Evolutionary conservation across 2,888 invertebrate species (phyloP), one percentile per base, ranked within the genome.

Genomic region (Melipona beecheii): DNA sequence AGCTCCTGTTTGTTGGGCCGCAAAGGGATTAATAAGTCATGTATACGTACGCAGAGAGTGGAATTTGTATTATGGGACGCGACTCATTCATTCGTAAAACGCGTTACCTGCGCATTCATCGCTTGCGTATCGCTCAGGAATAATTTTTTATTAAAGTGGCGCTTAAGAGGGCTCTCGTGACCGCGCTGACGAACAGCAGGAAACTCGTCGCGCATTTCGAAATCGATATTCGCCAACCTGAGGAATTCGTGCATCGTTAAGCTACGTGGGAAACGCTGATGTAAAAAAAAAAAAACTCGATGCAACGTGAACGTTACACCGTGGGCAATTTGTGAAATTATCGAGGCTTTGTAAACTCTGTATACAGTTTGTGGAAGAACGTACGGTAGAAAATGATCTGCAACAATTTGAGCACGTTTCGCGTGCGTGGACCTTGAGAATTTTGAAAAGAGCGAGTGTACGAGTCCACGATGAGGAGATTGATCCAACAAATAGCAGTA

Each of bases 21-120:
- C 80, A 66, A 78, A 68, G 89, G 89, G 86, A 89, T 89, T 89
- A 88, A 89, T 89, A 89, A 87, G 83, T 89, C 89, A 89, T 73
- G 75, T 72, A 71, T 27, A 64, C 66, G 64, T 52, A 49, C 74
- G 60, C 64, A 69, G 66, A 69, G 66, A 65, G 68, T n/a, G 75
- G 49, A 82, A 84, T 84, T 84, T 68, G 60, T 56, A 54, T 50
- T 50, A 31, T n/a, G 68, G 56, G 24, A 52, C 21, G 36, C 62
- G 69, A 56, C 9, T n/a, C 56, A 71, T 81, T 75, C 81, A 60
- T 66, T 68, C 68, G 71, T 66, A 43, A 74, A 79, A 65, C 31
- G 58, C 56, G 49, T 54, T 58, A 27, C 31, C 15, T 36, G 24
- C 69, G 36, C 36, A n/a, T 36, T 52, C 62, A 9, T 54, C 69